phyloP scores from a whole-genome alignment of 30 jellyfish, hydroid and myxozoan species.

The Aurelia aurita region DNA sequence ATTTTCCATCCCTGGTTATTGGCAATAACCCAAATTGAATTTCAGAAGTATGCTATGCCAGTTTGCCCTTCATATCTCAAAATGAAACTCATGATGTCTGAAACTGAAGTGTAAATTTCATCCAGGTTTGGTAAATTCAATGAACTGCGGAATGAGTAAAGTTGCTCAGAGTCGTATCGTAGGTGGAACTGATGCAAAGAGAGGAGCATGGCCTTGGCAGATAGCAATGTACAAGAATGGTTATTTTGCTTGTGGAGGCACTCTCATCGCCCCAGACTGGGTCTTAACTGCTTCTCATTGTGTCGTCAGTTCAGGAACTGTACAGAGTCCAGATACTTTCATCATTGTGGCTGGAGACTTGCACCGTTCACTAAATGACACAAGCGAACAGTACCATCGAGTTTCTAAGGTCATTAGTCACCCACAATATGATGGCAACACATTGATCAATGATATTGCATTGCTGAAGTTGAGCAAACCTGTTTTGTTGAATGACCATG shows the following conservation, averaged over 20 bases:
- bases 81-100: not conserved
- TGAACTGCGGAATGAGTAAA: not conserved
- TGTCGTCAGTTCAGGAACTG: not conserved
- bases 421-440: not conserved
- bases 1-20: no score
- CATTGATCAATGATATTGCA: slow-evolving; percentile 6
- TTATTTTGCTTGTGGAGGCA: slow-evolving; percentile 7
- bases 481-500: slow-evolving; percentile 12
- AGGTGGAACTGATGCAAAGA: not conserved
- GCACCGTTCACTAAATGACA: slow-evolving; percentile 1
- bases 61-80: not conserved
- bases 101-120: not conserved
- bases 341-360: slow-evolving; percentile 17
- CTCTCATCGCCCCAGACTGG: slow-evolving; percentile 42
- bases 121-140: not conserved
- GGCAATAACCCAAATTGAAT: no score
- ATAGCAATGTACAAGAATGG: not conserved
- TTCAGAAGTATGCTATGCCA: no score
- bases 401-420: not conserved
- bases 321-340: not conserved
- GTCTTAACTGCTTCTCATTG: slow-evolving; percentile 32
- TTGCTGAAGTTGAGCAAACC: slow-evolving; percentile 1
- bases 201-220: slow-evolving; percentile 38
- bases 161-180: not conserved
- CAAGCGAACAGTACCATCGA: slow-evolving; percentile 1